Conservation (phyloP, 2,888 invertebrate species). For the Ormyrus nitidulus region DNA sequence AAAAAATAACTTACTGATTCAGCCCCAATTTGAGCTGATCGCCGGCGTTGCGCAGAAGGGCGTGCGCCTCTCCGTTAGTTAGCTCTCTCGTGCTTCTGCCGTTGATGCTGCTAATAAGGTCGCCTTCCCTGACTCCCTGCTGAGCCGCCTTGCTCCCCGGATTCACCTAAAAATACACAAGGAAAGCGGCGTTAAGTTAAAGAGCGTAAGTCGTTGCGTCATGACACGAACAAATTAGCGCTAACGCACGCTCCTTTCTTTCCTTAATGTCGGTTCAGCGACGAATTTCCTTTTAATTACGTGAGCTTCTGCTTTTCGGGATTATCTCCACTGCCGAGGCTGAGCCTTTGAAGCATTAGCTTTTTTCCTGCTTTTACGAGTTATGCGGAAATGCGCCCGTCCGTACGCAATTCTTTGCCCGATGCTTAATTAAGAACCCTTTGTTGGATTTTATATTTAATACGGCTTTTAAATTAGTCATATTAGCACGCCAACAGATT, state of each 20-base stretch:
- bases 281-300: no score
- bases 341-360: no score
- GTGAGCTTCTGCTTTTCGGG: no score
- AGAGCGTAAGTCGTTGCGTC: not conserved
- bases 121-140: constrained; percentile 88
- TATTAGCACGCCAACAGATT: no score
- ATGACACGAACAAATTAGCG: not conserved
- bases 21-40: constrained; percentile 82
- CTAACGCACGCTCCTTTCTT: not conserved
- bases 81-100: constrained; percentile 82
- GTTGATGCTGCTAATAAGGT: constrained; percentile 88
- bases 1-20: constrained; percentile 81
- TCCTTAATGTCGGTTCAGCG: no score
- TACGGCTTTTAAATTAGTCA: no score
- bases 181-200: constrained; percentile 11
- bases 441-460: no score
- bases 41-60: constrained; percentile 84
- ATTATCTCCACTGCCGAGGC: no score
- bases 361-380: no score
- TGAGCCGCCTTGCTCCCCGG: constrained; percentile 90
- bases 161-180: constrained; percentile 83
- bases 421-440: no score
- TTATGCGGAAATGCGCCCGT: no score
- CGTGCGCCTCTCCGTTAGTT: constrained; percentile 85
- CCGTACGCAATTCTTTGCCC: no score